These are phyloP conservation scores for Coenonympha glycerion DNA, from an alignment of 2,888 invertebrate species.

Conservation along the genomic window DNA sequence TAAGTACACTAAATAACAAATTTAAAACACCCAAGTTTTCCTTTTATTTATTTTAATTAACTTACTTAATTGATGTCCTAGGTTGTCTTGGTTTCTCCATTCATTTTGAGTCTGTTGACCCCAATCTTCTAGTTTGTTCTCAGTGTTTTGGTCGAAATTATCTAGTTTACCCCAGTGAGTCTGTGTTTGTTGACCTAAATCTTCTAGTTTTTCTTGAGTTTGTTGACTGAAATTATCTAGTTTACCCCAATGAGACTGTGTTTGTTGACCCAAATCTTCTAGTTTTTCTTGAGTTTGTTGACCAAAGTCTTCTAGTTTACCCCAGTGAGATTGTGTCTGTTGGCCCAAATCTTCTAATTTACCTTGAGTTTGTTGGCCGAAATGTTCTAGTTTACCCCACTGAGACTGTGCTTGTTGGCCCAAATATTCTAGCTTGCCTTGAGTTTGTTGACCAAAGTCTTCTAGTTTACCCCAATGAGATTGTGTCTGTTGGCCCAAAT, in stretches of 20 bases:
- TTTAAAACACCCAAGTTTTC: neutral
- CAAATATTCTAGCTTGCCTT: slow-evolving; percentile 25
- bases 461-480: slow-evolving; percentile 32
- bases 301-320: slow-evolving; percentile 25
- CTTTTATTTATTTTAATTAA: neutral
- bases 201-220: slow-evolving; percentile 23
- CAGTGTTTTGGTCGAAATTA: too few species aligned
- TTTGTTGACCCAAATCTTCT: slow-evolving; percentile 32
- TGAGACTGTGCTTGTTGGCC: slow-evolving; percentile 33
- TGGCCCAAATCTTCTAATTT: slow-evolving; percentile 30
- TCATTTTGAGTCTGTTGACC: neutral
- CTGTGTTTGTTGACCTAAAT: slow-evolving; percentile 34
- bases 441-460: slow-evolving; percentile 35
- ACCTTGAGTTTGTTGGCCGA: slow-evolving; percentile 34
- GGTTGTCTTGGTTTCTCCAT: slow-evolving; percentile 3
- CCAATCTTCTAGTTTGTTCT: too few species aligned
- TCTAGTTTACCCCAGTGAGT: slow-evolving; percentile 18
- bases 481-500: slow-evolving; percentile 29
- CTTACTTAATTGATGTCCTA: slow-evolving; percentile 8
- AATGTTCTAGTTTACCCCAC: slow-evolving; percentile 20
- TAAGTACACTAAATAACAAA: neutral
- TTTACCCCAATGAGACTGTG: slow-evolving; percentile 26
- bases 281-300: slow-evolving; percentile 31
- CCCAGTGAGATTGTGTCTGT: slow-evolving; percentile 30
- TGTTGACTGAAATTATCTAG: slow-evolving; percentile 31